phyloP scores from a whole-genome alignment of 2,888 invertebrate species.

The Polietes domitor region DNA sequence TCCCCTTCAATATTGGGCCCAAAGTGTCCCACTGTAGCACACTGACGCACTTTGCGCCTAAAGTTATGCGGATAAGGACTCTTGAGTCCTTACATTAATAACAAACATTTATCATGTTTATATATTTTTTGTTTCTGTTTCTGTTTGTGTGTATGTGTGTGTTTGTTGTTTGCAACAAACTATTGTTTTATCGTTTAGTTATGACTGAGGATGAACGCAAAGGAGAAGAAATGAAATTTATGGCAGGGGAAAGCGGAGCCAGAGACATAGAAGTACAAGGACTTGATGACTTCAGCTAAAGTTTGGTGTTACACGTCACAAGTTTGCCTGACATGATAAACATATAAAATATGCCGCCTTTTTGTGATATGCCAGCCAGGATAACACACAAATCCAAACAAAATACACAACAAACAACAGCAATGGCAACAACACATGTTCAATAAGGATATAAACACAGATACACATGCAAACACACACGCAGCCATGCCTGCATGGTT shows the following conservation, averaged over 20 bases:
- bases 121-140: slow-evolving; percentile 36
- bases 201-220: neutral
- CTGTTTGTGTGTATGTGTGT: neutral
- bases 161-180: slow-evolving; percentile 49
- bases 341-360: slow-evolving; percentile 50
- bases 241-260: neutral
- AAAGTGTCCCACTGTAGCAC: neutral
- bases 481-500: neutral
- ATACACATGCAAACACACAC: neutral
- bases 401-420: slow-evolving; percentile 4
- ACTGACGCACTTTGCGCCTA: slow-evolving; percentile 35
- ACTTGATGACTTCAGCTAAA: slow-evolving; percentile 5
- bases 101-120: slow-evolving; percentile 63
- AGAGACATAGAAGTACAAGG: neutral
- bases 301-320: slow-evolving; percentile 19
- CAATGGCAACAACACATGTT: slow-evolving; percentile 1
- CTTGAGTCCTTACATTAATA: slow-evolving; percentile 54
- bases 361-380: slow-evolving; percentile 47
- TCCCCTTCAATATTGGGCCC: too few species aligned
- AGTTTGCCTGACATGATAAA: slow-evolving; percentile 41
- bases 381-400: slow-evolving; percentile 52
- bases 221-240: neutral
- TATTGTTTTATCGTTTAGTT: slow-evolving; percentile 53
- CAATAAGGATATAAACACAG: neutral
- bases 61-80: slow-evolving; percentile 39